Percentiles rank a stretch among this genome's conserved stretches.
Conservation (phyloP, 2,113 vertebrate genomes). For the Siphamia tubifer region DNA sequence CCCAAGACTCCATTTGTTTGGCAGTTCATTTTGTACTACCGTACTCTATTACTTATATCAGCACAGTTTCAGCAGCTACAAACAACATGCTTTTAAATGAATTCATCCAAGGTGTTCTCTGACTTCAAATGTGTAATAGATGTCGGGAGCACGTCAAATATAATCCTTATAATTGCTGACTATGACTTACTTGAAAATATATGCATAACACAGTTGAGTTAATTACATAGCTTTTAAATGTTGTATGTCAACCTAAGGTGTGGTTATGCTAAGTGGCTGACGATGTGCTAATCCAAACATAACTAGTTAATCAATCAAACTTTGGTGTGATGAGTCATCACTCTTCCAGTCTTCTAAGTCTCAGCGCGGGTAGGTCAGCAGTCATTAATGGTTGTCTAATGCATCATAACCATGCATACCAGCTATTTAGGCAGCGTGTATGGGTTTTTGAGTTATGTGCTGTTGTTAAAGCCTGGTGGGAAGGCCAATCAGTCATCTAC, state of each 20-base stretch:
- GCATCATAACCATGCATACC: slow-evolving; percentile 24
- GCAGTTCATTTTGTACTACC: too few relatives aligned
- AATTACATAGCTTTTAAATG: slow-evolving; percentile 22
- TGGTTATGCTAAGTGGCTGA: slow-evolving; percentile 31
- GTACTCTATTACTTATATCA: too few relatives aligned
- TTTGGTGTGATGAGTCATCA: slow-evolving; percentile 24
- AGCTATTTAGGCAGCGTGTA: slow-evolving; percentile 11
- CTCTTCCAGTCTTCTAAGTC: slow-evolving; percentile 25
- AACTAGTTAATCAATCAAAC: slow-evolving; percentile 34
- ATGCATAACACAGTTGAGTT: neutral
- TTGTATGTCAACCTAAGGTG: slow-evolving; percentile 21
- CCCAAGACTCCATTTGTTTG: too few relatives aligned
- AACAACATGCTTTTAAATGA: too few relatives aligned
- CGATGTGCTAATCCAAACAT: slow-evolving; percentile 32
- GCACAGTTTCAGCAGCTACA: too few relatives aligned
- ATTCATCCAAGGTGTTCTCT: too few relatives aligned
- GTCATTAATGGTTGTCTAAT: slow-evolving; percentile 47
- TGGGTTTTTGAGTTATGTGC: slow-evolving; percentile 51
- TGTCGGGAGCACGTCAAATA: neutral
- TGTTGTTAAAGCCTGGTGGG: slow-evolving; percentile 41
- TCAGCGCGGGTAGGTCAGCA: neutral
- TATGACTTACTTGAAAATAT: neutral
- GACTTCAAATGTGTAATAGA: slow-evolving; percentile 3
- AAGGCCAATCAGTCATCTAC: slow-evolving; percentile 37
- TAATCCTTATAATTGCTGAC: neutral